Evolutionary conservation across 2,888 invertebrate species (phyloP).

Genomic region (Cephus pygmeus): DNA sequence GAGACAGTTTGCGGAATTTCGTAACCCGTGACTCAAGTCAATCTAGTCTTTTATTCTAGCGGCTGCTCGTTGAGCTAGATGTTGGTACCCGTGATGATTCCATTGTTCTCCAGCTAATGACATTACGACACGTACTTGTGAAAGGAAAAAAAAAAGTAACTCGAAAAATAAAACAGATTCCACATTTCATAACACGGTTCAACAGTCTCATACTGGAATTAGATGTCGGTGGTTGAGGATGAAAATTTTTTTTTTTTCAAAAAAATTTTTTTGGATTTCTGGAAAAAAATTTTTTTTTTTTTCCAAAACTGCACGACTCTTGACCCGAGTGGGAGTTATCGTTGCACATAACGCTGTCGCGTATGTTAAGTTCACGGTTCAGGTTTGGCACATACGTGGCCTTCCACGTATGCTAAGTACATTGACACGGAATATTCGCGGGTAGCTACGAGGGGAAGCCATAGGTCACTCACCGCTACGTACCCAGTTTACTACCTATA

Average conservation of each 20-base stretch:
- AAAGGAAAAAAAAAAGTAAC: constrained; percentile 2
- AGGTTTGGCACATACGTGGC: constrained; percentile 7
- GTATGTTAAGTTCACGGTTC: neutral
- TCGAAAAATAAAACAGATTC: neutral
- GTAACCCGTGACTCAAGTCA: neutral
- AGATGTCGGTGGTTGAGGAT: neutral
- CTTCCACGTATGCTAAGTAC: constrained; percentile 33
- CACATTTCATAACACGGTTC: neutral
- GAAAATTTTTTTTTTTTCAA: neutral
- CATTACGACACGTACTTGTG: constrained; percentile 17
- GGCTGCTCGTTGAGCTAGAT: neutral
- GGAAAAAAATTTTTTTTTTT: neutral
- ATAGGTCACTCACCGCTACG: constrained; percentile 49
- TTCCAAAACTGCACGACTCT: constrained; percentile 5
- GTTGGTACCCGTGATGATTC: neutral
- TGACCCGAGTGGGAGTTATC: constrained; percentile 13
- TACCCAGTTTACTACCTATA: neutral
- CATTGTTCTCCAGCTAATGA: constrained; percentile 19
- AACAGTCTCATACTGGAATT: neutral
- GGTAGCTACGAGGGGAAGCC: constrained; percentile 29
- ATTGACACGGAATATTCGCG: constrained; percentile 44
- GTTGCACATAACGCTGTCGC: neutral
- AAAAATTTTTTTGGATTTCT: neutral
- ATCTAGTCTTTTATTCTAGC: neutral
- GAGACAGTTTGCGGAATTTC: neutral